A percentile compares a stretch with the other conserved stretches of the same genome.
phyloP scores from a whole-genome alignment of 2,113 vertebrate species.

The Elephantulus edwardii region DNA sequence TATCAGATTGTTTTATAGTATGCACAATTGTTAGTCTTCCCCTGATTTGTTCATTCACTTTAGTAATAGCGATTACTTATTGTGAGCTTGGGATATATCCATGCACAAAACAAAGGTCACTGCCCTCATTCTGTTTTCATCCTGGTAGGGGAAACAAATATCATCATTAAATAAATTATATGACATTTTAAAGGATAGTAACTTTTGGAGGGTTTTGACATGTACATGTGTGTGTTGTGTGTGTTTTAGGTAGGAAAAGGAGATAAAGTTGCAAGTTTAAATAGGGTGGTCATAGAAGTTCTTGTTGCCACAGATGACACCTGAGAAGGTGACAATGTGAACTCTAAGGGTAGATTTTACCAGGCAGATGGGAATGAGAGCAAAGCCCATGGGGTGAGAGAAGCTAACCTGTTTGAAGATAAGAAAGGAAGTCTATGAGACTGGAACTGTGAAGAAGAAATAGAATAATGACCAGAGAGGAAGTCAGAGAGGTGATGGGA shows the following conservation, averaged over 20 bases:
- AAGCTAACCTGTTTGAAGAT: not conserved
- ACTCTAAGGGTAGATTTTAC: not conserved
- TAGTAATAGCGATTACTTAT: not conserved
- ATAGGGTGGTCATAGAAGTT: not conserved
- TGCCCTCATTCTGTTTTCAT: not conserved
- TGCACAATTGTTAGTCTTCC: not conserved
- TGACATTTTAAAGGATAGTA: conserved; percentile 5
- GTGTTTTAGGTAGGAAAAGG: too few relatives aligned
- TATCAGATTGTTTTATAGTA: not conserved
- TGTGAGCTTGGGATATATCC: not conserved
- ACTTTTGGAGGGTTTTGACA: not conserved
- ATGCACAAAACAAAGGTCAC: not conserved
- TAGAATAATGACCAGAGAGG: not conserved
- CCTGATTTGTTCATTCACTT: conserved; percentile 12
- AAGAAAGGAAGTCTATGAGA: not conserved
- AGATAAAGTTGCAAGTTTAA: not conserved
- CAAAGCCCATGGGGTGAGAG: not conserved
- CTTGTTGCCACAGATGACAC: not conserved
- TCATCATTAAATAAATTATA: conserved; percentile 10
- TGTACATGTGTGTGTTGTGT: too few relatives aligned
- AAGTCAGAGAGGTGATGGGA: not conserved
- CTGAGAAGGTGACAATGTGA: not conserved
- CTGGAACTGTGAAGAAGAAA: not conserved
- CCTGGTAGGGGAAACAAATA: not conserved
- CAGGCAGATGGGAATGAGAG: not conserved